Base-by-base conservation (phyloP, 2,888 invertebrate species). In the Aquatica leii region DNA sequence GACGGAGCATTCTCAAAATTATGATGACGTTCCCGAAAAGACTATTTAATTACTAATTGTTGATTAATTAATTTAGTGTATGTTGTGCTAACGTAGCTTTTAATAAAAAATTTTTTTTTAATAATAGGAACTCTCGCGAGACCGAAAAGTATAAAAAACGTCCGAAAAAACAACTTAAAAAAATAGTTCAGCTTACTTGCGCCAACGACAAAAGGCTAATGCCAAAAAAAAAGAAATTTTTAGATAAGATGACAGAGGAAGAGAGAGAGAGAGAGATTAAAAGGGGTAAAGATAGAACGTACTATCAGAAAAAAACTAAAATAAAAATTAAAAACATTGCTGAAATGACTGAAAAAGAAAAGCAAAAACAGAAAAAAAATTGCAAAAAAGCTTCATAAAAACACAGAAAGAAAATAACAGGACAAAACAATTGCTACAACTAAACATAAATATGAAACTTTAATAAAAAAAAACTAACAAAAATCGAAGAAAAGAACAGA, bases 191-290 rank as follows among this genome's bases (percentile, higher is more conserved):
- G 21, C 20, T 50, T 50, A 50, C 20, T 21, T 50, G 50, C 20
- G 50, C 11, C 50, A 17, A 18, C 6, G 50, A 50, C 20, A 50
- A 50, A 21, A 18, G 24, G 50, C 50, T 20, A 50, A 20, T 21
- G 20, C 50, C 20, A 50, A 21, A 20, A 50, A 50, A 50, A n/a
- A 48, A n/a, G 4, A 50, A 20, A 21, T 50, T 50, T 50, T n/a
- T 50, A 5, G 20, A 50, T 50, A 50, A 17, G 21, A 20, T 50
- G 50, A 50, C 50, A 4, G 21, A 50, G 5, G 50, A 50, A 17
- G 5, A 50, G 21, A 50, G 31, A 20, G 24, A 50, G 12, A 50
- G 31, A 20, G 24, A 50, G 12, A 35, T 52, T 35, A 15, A 18
- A 52, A 52, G 18, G 9, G 37, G 35, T 34, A 52, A 52, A 12